A percentile compares a stretch with the other conserved stretches of the same genome.
Conservation (phyloP, 2,113 vertebrate species). For the Bujurquina vittata region DNA sequence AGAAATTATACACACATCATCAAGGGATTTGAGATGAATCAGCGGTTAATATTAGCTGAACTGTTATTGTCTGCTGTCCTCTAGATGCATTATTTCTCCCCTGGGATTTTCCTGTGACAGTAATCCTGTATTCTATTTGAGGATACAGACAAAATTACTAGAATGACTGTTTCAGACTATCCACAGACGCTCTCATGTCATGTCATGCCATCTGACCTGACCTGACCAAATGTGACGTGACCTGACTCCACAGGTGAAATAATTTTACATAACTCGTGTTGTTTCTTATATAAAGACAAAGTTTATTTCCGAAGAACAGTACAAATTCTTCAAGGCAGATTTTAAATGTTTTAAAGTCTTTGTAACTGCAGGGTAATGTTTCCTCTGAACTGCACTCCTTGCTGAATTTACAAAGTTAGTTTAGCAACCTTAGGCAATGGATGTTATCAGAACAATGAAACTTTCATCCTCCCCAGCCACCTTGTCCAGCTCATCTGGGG, state of each 20-base stretch:
- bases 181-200: neutral
- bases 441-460: neutral
- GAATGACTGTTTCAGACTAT: conserved; percentile 29
- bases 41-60: conserved; percentile 45
- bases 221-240: neutral
- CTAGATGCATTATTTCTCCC: conserved; percentile 31
- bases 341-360: conserved; percentile 1
- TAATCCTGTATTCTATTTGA: conserved; percentile 39
- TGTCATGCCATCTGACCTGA: neutral
- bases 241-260: no score
- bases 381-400: neutral
- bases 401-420: neutral
- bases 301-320: neutral
- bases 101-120: conserved; percentile 32
- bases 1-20: neutral
- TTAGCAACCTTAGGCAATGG: neutral
- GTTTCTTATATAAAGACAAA: neutral
- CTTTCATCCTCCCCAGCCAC: neutral
- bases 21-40: conserved; percentile 41
- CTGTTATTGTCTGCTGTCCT: conserved; percentile 30
- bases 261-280: no score
- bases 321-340: neutral
- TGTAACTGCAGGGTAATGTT: neutral
- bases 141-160: conserved; percentile 36
- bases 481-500: neutral